These are phyloP conservation scores for Lateolabrax maculatus DNA, from an alignment of 2,797 vertebrate genomes.

Conservation along the genomic window DNA sequence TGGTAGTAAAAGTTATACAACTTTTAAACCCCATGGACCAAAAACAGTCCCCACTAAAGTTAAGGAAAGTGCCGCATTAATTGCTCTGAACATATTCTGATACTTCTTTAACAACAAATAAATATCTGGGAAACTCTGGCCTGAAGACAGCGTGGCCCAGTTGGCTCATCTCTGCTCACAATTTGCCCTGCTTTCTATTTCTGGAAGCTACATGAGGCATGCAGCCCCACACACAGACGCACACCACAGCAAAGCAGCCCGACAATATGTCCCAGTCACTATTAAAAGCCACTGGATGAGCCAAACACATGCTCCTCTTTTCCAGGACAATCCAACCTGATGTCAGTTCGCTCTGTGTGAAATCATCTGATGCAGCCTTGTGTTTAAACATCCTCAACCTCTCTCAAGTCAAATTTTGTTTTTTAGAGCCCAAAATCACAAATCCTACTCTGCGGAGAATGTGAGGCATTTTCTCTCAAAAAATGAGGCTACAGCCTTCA, in stretches of 20 bases:
- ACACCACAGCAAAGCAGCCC: slow-evolving; percentile 48
- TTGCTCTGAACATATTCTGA: neutral
- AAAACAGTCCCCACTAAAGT: neutral
- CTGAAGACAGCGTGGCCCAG: slow-evolving; percentile 59
- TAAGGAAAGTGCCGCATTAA: neutral
- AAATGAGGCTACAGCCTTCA: neutral
- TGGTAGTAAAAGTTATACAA: neutral
- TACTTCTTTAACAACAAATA: slow-evolving; percentile 19
- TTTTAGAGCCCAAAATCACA: neutral
- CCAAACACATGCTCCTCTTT: slow-evolving; percentile 60
- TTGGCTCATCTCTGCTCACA: slow-evolving; percentile 67
- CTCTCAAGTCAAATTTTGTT: neutral
- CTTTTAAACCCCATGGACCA: neutral
- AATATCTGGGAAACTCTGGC: slow-evolving; percentile 40
- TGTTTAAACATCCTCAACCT: slow-evolving; percentile 6
- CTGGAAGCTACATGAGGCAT: slow-evolving; percentile 76
- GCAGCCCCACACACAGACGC: slow-evolving; percentile 32
- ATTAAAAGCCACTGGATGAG: slow-evolving; percentile 64
- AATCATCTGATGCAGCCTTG: slow-evolving; percentile 12
- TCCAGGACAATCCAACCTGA: slow-evolving; percentile 63
- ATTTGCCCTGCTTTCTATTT: slow-evolving; percentile 80
- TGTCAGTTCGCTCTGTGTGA: slow-evolving; percentile 28
- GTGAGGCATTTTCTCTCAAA: neutral
- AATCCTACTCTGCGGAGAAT: neutral
- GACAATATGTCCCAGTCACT: slow-evolving; percentile 69